These are phyloP conservation scores for Argyresthia goedartella DNA, from an alignment of 2,888 invertebrate genomes.

Conservation along the genomic window DNA sequence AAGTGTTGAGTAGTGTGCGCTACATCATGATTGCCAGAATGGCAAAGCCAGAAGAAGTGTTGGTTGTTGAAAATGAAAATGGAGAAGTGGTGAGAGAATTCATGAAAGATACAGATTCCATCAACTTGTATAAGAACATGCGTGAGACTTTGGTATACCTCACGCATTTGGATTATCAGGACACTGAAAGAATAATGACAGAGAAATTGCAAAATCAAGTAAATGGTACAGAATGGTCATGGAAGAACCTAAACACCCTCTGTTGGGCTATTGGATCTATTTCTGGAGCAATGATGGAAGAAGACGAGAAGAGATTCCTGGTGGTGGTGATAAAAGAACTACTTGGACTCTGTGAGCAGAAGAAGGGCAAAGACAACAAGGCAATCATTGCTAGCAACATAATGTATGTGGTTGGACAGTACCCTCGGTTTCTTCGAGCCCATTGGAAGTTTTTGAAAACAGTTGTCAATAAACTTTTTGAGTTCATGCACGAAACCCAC, in stretches of 20 bases:
- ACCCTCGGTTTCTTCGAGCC: conserved; percentile 97
- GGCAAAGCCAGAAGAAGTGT: conserved; percentile 99
- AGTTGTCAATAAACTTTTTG: conserved; percentile 99
- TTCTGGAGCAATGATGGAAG: conserved; percentile 98
- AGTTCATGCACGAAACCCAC: conserved; percentile 99
- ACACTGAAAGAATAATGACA: conserved; percentile 99
- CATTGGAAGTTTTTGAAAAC: conserved; percentile 99
- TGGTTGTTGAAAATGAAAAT: conserved; percentile 99
- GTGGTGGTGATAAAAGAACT: conserved; percentile 99
- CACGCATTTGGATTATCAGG: conserved; percentile 97
- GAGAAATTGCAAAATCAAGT: conserved; percentile 98
- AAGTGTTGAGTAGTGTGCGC: conserved; percentile 88
- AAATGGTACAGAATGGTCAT: conserved; percentile 98
- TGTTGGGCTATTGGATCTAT: conserved; percentile 99
- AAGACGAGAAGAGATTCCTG: conserved; percentile 98
- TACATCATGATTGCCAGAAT: conserved; percentile 99
- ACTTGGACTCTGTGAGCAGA: conserved; percentile 97
- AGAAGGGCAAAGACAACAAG: conserved; percentile 99
- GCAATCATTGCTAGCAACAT: conserved; percentile 99
- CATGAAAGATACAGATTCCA: conserved; percentile 99
- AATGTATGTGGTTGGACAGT: conserved; percentile 99
- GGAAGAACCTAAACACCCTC: conserved; percentile 99
- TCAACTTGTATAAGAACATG: conserved; percentile 99
- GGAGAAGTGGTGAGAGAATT: conserved; percentile 99
- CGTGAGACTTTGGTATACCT: conserved; percentile 97